Percentiles rank a stretch among this genome's conserved stretches.
Evolutionary conservation across 2,113 vertebrate genomes (phyloP).

Genomic region (Mustela lutreola): DNA sequence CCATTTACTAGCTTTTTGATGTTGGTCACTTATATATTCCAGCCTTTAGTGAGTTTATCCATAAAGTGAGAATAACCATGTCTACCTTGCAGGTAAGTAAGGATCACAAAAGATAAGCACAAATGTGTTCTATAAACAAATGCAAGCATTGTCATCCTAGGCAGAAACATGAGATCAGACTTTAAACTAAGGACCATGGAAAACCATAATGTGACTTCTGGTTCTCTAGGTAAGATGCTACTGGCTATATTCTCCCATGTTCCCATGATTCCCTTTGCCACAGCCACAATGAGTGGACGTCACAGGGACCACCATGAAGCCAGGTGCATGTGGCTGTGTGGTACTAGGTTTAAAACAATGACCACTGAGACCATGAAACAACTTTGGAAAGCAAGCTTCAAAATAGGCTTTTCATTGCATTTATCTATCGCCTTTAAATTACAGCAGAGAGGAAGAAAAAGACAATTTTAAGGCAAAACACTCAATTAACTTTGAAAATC

Average conservation of each 20-base stretch:
- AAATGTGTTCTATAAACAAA: neutral
- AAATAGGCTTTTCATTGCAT: constrained; percentile 65
- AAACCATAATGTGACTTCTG: neutral
- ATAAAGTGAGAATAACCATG: neutral
- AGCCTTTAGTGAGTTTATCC: neutral
- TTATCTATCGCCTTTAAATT: constrained; percentile 67
- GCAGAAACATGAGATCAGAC: neutral
- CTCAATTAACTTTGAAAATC: constrained; percentile 79
- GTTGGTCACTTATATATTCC: neutral
- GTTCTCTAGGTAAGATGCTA: neutral
- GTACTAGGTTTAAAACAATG: constrained; percentile 7
- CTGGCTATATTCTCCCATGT: neutral
- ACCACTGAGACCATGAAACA: neutral
- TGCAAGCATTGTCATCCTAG: neutral
- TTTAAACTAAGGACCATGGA: neutral
- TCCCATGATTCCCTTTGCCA: neutral
- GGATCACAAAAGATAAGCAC: neutral
- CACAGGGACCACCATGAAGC: neutral
- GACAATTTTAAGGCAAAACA: constrained; percentile 75
- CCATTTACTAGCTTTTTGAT: neutral
- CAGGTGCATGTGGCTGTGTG: neutral
- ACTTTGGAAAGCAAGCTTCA: constrained; percentile 65
- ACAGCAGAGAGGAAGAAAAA: constrained; percentile 66
- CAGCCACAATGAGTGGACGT: neutral
- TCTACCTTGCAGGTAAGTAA: neutral